These are phyloP conservation scores for Ostrea edulis DNA, from an alignment of 1,140 invertebrate genomes.

Conservation along the genomic window DNA sequence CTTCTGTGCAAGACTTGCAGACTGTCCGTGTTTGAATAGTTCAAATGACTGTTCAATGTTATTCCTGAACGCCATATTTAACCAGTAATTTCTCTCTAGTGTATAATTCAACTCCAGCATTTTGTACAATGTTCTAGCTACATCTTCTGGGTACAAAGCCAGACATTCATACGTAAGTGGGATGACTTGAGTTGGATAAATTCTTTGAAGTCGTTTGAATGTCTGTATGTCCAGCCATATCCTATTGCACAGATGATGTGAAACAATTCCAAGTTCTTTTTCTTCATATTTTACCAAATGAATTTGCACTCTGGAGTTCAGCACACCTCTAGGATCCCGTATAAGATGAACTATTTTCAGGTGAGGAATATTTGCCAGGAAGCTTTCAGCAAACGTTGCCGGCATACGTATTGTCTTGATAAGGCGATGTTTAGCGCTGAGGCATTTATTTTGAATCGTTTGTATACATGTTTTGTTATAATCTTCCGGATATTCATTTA, in stretches of 20 bases:
- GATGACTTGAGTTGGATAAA: neutral
- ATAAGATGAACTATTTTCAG: slow-evolving; percentile 32
- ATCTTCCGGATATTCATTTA: neutral
- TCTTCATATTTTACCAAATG: slow-evolving; percentile 12
- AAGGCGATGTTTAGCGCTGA: neutral
- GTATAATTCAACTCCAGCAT: neutral
- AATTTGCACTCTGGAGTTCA: slow-evolving; percentile 4
- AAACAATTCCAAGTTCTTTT: slow-evolving; percentile 12
- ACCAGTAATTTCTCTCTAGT: neutral
- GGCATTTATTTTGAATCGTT: neutral
- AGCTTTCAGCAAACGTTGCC: slow-evolving; percentile 13
- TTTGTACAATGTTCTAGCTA: neutral
- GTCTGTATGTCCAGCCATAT: slow-evolving; percentile 2
- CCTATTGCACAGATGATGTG: neutral
- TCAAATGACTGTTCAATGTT: neutral
- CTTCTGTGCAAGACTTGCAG: neutral
- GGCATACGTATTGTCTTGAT: slow-evolving; percentile 31
- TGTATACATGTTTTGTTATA: neutral
- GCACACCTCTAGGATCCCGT: neutral
- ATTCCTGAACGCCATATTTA: neutral
- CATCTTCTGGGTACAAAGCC: neutral
- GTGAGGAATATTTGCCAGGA: neutral
- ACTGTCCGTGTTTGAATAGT: neutral
- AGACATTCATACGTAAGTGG: slow-evolving; percentile 5
- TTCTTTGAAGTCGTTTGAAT: neutral